These are phyloP conservation scores for Crocallis elinguaria DNA, from an alignment of 2,888 invertebrate species.

Conservation along the genomic window DNA sequence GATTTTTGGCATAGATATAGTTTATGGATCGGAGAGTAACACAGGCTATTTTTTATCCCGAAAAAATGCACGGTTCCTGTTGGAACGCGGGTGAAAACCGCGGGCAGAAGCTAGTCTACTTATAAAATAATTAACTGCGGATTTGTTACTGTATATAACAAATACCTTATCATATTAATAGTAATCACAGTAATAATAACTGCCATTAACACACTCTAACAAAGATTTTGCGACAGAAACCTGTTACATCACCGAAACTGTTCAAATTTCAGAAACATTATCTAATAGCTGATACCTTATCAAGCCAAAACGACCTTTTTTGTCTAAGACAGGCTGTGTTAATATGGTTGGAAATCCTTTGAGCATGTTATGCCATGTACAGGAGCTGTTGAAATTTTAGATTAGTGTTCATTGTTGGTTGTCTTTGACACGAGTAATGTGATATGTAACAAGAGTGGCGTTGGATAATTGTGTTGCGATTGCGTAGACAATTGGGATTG, in stretches of 20 bases:
- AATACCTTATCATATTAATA: constrained; percentile 11
- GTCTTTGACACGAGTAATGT: constrained; percentile 41
- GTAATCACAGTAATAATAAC: neutral
- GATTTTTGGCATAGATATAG: no score
- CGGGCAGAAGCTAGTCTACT: no score
- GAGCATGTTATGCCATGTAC: constrained; percentile 38
- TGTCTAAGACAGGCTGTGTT: neutral
- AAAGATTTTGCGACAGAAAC: constrained; percentile 32
- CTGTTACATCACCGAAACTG: constrained; percentile 31
- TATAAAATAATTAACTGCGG: no score
- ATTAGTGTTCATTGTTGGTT: constrained; percentile 43
- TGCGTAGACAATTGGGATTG: constrained; percentile 29
- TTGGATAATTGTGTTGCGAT: constrained; percentile 39
- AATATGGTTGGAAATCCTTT: constrained; percentile 27
- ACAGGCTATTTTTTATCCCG: no score
- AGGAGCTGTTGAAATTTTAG: constrained; percentile 47
- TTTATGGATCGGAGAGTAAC: no score
- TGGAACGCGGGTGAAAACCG: no score
- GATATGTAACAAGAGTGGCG: constrained; percentile 42
- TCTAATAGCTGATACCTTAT: constrained; percentile 7
- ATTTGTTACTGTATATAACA: no score
- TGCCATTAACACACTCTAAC: constrained; percentile 10
- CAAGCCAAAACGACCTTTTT: constrained; percentile 26
- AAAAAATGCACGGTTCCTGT: no score
- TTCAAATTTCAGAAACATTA: constrained; percentile 41